These are phyloP conservation scores for Pelodytes ibericus DNA, from an alignment of 2,797 vertebrate species.

Conservation along the genomic window DNA sequence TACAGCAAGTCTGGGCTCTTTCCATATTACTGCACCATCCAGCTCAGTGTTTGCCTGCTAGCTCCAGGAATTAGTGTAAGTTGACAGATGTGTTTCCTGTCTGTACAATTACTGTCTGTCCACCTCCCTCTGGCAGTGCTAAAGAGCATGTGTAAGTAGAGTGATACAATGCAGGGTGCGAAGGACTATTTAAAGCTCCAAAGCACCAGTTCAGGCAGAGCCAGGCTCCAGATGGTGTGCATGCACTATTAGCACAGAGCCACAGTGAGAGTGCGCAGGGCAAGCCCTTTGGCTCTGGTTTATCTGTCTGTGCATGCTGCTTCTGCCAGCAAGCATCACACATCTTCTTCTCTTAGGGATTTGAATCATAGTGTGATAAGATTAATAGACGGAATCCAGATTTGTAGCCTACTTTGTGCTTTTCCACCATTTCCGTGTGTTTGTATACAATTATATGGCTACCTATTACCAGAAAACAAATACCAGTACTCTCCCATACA, in stretches of 20 bases:
- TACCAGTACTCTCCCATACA: no score
- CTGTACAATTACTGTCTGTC: constrained; percentile 63
- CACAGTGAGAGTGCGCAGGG: constrained; percentile 40
- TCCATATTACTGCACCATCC: constrained; percentile 45
- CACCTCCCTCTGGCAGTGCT: constrained; percentile 65
- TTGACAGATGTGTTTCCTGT: constrained; percentile 67
- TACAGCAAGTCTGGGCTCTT: accelerated
- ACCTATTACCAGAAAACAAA: no score
- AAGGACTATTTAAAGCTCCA: constrained; percentile 60
- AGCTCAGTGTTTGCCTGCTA: constrained; percentile 60
- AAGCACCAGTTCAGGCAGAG: constrained; percentile 59
- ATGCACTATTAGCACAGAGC: constrained; percentile 44
- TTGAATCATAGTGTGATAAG: constrained; percentile 37
- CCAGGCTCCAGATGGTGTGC: constrained; percentile 55
- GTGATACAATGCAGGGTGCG: constrained; percentile 59
- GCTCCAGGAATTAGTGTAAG: constrained; percentile 63
- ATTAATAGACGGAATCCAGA: not conserved
- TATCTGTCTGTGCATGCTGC: constrained; percentile 41
- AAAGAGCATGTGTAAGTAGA: constrained; percentile 52
- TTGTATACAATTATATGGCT: no score
- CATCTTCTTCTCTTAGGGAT: constrained; percentile 41
- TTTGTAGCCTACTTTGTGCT: not conserved
- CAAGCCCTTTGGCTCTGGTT: constrained; percentile 59
- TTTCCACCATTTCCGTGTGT: no score
- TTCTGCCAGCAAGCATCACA: constrained; percentile 42